These are phyloP conservation scores for Molossus molossus DNA, from an alignment of 2,797 vertebrate species.

Conservation along the genomic window DNA sequence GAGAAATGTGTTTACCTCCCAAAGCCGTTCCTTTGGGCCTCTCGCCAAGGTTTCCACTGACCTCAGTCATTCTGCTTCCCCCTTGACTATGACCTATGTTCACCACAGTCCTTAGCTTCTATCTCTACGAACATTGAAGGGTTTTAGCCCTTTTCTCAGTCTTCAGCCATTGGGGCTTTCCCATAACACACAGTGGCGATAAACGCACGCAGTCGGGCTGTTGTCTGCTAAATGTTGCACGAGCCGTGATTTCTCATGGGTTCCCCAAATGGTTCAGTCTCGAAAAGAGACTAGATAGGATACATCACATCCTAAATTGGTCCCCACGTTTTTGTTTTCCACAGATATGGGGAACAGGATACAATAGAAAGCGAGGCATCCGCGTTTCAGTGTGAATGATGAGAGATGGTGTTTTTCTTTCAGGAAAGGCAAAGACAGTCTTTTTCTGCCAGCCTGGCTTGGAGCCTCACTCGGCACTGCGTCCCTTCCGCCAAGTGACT, in stretches of 20 bases:
- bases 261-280: not conserved
- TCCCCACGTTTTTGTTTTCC: not conserved
- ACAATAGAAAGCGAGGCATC: not conserved
- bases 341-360: not conserved
- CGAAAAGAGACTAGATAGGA: not conserved
- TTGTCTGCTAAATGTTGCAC: not conserved
- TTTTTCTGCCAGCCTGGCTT: not conserved
- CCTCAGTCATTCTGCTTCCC: not conserved
- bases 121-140: not conserved
- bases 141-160: not conserved
- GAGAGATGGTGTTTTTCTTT: slow-evolving; percentile 2
- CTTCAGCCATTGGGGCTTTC: not conserved
- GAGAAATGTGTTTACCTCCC: not conserved
- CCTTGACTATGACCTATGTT: not conserved
- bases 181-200: not conserved
- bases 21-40: not conserved
- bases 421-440: not conserved
- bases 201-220: not conserved
- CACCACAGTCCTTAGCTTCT: not conserved
- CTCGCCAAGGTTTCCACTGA: not conserved
- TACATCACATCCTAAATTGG: not conserved
- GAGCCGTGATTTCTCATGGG: not conserved
- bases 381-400: not conserved
- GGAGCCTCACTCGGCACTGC: not conserved
- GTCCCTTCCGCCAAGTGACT: not conserved